Evolutionary conservation across 2,797 vertebrate genomes (phyloP).

Genomic region (Phaenicophaeus curvirostris): DNA sequence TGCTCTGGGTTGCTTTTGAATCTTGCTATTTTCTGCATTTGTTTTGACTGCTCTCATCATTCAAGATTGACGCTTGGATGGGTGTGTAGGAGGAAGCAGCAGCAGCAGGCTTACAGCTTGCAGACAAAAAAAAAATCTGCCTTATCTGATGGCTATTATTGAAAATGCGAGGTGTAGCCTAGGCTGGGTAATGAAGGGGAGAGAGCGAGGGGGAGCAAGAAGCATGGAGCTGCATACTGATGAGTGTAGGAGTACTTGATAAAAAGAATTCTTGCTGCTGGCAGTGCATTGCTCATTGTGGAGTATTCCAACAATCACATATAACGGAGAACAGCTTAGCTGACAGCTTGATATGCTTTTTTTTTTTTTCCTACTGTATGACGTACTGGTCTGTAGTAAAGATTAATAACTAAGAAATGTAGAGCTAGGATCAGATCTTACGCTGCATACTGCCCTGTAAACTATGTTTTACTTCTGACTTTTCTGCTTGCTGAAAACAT

Average conservation of each 20-base stretch:
- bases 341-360: constrained; percentile 80
- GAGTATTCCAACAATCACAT: constrained; percentile 84
- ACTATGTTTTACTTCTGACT: constrained; percentile 83
- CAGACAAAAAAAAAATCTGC: constrained; percentile 90
- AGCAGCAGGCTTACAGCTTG: constrained; percentile 82
- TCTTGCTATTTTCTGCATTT: constrained; percentile 85
- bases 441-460: constrained; percentile 75
- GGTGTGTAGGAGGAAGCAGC: constrained; percentile 85
- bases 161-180: constrained; percentile 86
- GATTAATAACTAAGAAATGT: constrained; percentile 83
- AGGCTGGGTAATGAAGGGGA: constrained; percentile 86
- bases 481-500: constrained; percentile 76
- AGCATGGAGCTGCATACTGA: constrained; percentile 95
- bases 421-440: constrained; percentile 78
- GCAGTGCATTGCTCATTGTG: constrained; percentile 88
- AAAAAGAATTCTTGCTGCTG: constrained; percentile 93
- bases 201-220: constrained; percentile 81
- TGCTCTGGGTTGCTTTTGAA: constrained; percentile 78
- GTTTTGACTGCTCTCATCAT: constrained; percentile 86
- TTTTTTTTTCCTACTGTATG: constrained; percentile 52
- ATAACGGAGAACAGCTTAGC: constrained; percentile 82
- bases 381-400: constrained; percentile 81
- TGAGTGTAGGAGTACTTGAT: constrained; percentile 99
- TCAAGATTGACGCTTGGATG: constrained; percentile 85
- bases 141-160: constrained; percentile 94